phyloP scores from a whole-genome alignment of 2,113 vertebrate genomes.

The Brevimyrus niger region DNA sequence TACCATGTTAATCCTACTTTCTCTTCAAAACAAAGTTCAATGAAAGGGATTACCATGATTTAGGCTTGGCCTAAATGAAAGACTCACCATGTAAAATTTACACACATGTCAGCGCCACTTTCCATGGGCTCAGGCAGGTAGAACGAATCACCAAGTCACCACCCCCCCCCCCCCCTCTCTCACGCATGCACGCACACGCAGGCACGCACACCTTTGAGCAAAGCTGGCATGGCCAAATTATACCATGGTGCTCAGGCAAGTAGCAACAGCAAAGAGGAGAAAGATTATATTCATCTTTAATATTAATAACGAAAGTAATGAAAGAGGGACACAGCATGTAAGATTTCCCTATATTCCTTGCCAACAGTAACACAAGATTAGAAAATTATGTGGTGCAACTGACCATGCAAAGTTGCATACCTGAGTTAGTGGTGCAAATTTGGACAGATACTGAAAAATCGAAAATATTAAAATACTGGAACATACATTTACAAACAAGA shows the following conservation, averaged over 20 bases:
- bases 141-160: neutral
- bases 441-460: neutral
- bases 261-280: neutral
- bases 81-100: neutral
- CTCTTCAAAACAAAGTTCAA: neutral
- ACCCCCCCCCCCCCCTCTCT: too few species aligned
- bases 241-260: neutral
- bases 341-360: neutral
- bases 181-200: too few species aligned
- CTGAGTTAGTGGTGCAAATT: neutral
- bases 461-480: neutral
- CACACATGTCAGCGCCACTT: neutral
- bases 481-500: too few species aligned
- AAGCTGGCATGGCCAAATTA: neutral
- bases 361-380: neutral
- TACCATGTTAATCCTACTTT: neutral
- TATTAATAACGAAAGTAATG: neutral
- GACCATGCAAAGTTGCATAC: neutral
- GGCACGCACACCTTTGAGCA: neutral
- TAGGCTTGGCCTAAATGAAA: neutral
- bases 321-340: neutral
- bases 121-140: neutral
- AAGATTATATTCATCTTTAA: neutral
- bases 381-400: neutral
- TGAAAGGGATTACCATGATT: neutral